These are phyloP conservation scores for Spisula solida DNA, from an alignment of 2,888 invertebrate species.

Conservation along the genomic window DNA sequence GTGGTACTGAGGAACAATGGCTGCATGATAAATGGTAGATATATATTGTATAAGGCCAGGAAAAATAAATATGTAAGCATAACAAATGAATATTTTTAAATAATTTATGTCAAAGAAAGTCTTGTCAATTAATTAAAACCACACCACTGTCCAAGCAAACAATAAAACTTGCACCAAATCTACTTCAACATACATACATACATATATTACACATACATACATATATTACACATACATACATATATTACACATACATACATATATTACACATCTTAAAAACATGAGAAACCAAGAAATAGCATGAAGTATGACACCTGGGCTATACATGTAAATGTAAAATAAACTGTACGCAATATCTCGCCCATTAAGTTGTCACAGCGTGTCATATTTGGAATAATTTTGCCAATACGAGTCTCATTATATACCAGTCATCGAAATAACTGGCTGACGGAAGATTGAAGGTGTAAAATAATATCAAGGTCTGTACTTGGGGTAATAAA, in stretches of 20 bases:
- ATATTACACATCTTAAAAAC: background rate
- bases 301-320: slow-evolving; percentile 2
- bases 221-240: background rate
- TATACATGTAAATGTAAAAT: background rate
- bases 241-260: background rate
- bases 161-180: background rate
- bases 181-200: background rate
- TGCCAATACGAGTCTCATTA: slow-evolving; percentile 10
- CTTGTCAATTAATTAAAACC: background rate
- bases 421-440: slow-evolving; percentile 1
- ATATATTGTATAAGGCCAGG: no score
- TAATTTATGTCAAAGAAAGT: background rate
- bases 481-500: background rate
- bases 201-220: background rate
- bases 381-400: slow-evolving; percentile 44
- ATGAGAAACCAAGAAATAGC: background rate
- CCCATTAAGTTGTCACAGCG: slow-evolving; percentile 35
- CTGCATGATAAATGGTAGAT: no score
- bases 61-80: no score
- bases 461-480: background rate
- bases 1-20: no score
- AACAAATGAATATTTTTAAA: no score
- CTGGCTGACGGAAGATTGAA: background rate
- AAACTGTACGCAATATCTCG: background rate
- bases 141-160: background rate